Percentiles rank a stretch among this genome's conserved stretches.
Conservation (phyloP, 2,113 vertebrate genomes). For the Cranoglanis bouderius region DNA sequence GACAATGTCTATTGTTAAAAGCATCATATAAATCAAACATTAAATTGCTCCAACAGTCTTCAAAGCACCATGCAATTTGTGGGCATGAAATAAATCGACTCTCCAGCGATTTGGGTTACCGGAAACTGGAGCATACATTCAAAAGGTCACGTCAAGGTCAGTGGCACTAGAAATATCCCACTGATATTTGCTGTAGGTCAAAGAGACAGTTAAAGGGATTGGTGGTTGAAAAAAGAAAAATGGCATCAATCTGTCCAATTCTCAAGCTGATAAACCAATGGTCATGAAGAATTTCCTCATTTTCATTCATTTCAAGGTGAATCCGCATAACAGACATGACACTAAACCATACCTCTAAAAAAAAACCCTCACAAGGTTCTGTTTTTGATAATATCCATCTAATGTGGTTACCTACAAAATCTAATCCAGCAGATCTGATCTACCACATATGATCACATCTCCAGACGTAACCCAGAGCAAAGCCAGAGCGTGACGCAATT, state of each 20-base stretch:
- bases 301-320: background rate
- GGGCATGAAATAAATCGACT: constrained; percentile 11
- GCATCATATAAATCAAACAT: background rate
- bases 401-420: background rate
- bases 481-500: constrained; percentile 8
- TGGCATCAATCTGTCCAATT: background rate
- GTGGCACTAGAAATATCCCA: background rate
- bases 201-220: background rate
- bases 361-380: background rate
- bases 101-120: background rate
- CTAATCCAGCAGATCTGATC: background rate
- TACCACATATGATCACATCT: background rate
- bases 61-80: background rate
- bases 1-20: background rate
- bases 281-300: no score
- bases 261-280: background rate
- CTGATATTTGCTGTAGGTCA: background rate
- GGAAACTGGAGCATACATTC: background rate
- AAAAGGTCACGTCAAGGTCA: constrained; percentile 3
- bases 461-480: constrained; percentile 10
- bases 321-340: background rate
- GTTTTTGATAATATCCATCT: background rate
- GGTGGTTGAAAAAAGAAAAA: background rate
- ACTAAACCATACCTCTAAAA: background rate
- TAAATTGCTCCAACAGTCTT: background rate